phyloP scores from a whole-genome alignment of 1,140 invertebrate species.

The Trichoplusia ni region DNA sequence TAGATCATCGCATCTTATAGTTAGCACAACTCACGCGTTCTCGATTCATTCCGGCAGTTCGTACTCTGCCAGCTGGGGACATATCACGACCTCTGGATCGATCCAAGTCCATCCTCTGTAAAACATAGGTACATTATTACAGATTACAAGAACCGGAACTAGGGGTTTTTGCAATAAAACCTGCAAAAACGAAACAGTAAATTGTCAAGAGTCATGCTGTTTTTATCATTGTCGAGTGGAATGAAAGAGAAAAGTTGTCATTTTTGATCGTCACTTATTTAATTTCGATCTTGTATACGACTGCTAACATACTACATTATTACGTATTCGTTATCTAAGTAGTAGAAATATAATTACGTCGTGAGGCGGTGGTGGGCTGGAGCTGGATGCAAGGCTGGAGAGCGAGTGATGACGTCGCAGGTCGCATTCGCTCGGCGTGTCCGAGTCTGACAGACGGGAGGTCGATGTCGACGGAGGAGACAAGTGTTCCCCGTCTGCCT shows the following conservation, averaged over 20 bases:
- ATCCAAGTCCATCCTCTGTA: slow-evolving; percentile 73
- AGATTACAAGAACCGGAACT: neutral
- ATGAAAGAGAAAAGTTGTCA: no score
- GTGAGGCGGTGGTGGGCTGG: slow-evolving; percentile 85
- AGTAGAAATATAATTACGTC: slow-evolving; percentile 50
- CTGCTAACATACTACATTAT: no score
- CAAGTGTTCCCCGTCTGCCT: slow-evolving; percentile 87
- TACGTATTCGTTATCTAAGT: no score
- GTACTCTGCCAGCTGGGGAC: slow-evolving; percentile 88
- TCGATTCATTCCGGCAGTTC: slow-evolving; percentile 84
- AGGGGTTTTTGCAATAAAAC: no score
- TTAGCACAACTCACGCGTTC: slow-evolving; percentile 69
- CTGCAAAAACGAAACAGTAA: neutral
- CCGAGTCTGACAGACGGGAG: slow-evolving; percentile 94
- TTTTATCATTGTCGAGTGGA: no score
- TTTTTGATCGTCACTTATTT: no score
- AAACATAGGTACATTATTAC: slow-evolving; percentile 35
- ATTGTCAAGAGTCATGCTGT: no score
- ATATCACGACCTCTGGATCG: slow-evolving; percentile 87
- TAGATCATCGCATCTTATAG: neutral
- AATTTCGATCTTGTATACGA: no score
- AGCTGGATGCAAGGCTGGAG: slow-evolving; percentile 93
- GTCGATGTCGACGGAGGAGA: slow-evolving; percentile 94
- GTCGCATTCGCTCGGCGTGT: slow-evolving; percentile 95
- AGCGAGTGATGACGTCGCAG: slow-evolving; percentile 82